A percentile compares a stretch with the other conserved stretches of the same genome.
These are phyloP conservation scores for Rhinolophus sinicus DNA, from an alignment of 2,113 vertebrate species.

Conservation along the genomic window DNA sequence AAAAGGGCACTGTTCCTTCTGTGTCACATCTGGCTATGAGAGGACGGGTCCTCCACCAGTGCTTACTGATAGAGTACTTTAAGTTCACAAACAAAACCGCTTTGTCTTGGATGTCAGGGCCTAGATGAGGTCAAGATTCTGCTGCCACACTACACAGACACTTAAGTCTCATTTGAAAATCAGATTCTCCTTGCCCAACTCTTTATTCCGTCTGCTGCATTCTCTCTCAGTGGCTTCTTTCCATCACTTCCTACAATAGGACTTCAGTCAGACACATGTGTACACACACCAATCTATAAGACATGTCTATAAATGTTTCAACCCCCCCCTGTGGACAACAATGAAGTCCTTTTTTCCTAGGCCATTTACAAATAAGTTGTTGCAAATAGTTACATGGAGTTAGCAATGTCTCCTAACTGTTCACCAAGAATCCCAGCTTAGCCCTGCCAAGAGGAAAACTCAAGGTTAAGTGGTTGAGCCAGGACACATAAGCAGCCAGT, in stretches of 20 bases:
- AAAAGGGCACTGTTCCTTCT: neutral
- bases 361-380: neutral
- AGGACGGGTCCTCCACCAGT: neutral
- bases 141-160: too few relatives aligned
- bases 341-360: neutral
- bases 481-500: neutral
- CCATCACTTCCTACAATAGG: neutral
- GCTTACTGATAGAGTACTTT: neutral
- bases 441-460: neutral
- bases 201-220: neutral
- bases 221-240: neutral
- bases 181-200: neutral
- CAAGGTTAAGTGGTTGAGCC: neutral
- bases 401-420: neutral
- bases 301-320: neutral
- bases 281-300: neutral
- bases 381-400: neutral
- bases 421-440: conserved; percentile 14
- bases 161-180: neutral
- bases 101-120: neutral
- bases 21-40: neutral
- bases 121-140: neutral
- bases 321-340: neutral
- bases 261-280: neutral
- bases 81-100: conserved; percentile 9